These are phyloP conservation scores for Tipula vernalis DNA, from an alignment of 2,888 invertebrate genomes.

Conservation along the genomic window DNA sequence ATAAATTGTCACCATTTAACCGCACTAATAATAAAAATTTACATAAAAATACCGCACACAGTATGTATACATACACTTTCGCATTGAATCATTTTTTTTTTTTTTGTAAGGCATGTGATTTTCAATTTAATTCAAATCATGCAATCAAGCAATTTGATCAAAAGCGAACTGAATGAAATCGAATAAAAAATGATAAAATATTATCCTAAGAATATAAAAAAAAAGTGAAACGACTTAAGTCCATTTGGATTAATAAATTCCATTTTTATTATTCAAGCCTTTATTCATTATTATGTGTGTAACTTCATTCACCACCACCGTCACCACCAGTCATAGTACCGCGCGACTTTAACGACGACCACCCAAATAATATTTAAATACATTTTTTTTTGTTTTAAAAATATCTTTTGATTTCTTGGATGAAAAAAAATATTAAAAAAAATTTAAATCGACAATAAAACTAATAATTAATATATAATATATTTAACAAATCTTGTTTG, in stretches of 20 bases:
- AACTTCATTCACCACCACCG: neutral
- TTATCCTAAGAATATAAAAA: neutral
- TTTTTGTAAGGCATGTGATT: neutral
- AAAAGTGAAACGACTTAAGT: neutral
- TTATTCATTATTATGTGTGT: neutral
- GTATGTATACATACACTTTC: neutral
- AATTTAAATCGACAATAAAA: neutral
- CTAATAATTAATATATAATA: neutral
- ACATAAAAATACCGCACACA: neutral
- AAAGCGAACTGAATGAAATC: neutral
- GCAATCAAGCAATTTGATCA: neutral
- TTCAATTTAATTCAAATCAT: neutral
- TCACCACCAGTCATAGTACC: neutral
- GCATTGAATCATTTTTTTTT: neutral
- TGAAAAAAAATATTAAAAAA: neutral
- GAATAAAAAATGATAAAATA: neutral
- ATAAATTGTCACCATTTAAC: neutral
- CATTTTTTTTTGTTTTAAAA: neutral
- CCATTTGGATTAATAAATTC: neutral
- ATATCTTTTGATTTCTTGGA: neutral
- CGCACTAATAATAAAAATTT: neutral
- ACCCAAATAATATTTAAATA: neutral
- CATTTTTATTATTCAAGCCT: neutral
- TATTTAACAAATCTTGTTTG: neutral
- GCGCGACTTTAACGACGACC: neutral